Base-by-base conservation (phyloP, 2,797 vertebrate genomes). In the Thunnus albacares region DNA sequence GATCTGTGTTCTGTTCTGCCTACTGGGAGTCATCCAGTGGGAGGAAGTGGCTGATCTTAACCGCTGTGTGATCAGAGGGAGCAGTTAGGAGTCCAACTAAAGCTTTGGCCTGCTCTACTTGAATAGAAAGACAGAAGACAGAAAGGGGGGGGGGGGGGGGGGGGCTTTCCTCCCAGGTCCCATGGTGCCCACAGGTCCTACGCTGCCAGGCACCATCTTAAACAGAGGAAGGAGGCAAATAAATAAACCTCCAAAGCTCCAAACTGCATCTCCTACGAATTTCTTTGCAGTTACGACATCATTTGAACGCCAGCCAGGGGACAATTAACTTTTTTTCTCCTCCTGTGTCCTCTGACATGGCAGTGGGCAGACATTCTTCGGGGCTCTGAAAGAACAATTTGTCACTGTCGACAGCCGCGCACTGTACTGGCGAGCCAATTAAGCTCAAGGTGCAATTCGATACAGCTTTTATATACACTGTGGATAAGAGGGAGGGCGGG, bases 401-500 rank as follows among this genome's bases (percentile, higher is more conserved):
- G 95, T 96, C 94, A 95, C 90, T 88, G 92, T 94, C 74, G 88
- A 95, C 93, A 94, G 93, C 91, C 8, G 79, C 55, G 55, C 93
- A 93, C 93, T 93, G 93, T 95, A 94, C 90, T 63, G 81, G 92
- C 66, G 90, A 89, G 93, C 91, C 94, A 95, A 95, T 95, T 95
- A 95, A 94, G 92, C 81, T 90, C 84, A 91, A 93, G 90, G 88
- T 94, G 95, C 91, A 95, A 96, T 90, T 94, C 70, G 93, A 96
- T 95, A 93, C 91, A 89, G 93, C 93, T 94, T 94, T 93, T 94
- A 93, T 95, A 94, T 90, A 94, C 92, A 95, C 85, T 87, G 85
- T 76, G 90, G 90, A 93, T 88, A 85, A 90, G 90, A 82, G 75
- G 75, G 67, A 80, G 78, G 82, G 82, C 2, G 61, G 57, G 65